Percentiles rank a stretch among this genome's conserved stretches.
phyloP scores from a whole-genome alignment of 2,797 vertebrate genomes.

The Acanthis flammea region DNA sequence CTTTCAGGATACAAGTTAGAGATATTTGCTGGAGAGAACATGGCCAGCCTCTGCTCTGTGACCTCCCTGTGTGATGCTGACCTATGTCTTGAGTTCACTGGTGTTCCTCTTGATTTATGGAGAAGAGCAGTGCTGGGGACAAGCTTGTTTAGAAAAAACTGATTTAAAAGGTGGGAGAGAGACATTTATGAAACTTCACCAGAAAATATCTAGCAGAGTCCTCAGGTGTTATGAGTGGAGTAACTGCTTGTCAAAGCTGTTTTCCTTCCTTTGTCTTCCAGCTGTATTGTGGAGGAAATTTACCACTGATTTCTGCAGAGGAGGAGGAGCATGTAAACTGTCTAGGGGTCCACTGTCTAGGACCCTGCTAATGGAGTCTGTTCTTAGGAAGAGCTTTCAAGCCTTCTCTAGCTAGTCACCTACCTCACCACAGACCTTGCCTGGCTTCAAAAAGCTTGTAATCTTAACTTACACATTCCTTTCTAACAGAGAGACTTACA shows the following conservation, averaged over 20 bases:
- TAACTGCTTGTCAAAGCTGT: background rate
- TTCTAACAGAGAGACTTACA: background rate
- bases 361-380: background rate
- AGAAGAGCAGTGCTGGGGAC: accelerated
- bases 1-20: background rate
- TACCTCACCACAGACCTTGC: background rate
- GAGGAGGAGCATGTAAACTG: background rate
- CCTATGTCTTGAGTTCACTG: background rate
- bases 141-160: background rate
- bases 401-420: background rate
- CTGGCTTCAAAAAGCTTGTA: background rate
- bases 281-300: background rate
- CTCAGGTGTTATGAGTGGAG: background rate
- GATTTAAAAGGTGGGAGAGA: background rate
- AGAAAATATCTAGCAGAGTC: background rate
- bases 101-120: background rate
- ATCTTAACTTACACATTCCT: background rate
- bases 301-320: background rate
- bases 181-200: background rate
- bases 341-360: background rate
- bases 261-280: background rate
- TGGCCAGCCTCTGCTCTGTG: background rate
- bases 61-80: background rate
- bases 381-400: background rate
- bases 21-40: background rate